Percentiles rank a stretch among this genome's conserved stretches.
Evolutionary conservation across 2,797 vertebrate genomes (phyloP).

Genomic region (Rhadinocentrus ornatus): DNA sequence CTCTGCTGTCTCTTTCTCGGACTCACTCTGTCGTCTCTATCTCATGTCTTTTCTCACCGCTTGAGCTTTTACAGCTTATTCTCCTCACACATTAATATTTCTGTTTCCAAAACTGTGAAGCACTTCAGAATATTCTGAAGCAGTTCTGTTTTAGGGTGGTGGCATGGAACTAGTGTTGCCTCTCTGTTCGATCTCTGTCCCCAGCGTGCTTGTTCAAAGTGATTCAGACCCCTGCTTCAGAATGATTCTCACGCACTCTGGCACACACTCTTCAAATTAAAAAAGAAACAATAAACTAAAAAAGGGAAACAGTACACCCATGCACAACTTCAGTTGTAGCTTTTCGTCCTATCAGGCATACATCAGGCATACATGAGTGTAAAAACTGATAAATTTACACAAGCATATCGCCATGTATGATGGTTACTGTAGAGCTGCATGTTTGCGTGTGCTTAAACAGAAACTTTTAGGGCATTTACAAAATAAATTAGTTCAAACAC

Average conservation of each 20-base stretch:
- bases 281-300: background rate
- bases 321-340: constrained; percentile 2
- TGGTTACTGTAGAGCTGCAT: constrained; percentile 80
- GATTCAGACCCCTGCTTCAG: constrained; percentile 94
- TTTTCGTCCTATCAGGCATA: constrained; percentile 14
- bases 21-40: constrained; percentile 41
- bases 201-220: constrained; percentile 90
- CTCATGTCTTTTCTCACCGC: constrained; percentile 80
- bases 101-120: constrained; percentile 83
- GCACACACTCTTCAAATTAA: constrained; percentile 22
- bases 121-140: constrained; percentile 99
- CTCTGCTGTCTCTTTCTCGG: constrained; percentile 32
- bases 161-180: constrained; percentile 99
- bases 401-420: constrained; percentile 59
- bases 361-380: constrained; percentile 36
- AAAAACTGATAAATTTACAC: constrained; percentile 17
- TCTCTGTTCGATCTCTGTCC: constrained; percentile 94
- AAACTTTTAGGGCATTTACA: constrained; percentile 20
- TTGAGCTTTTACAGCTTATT: constrained; percentile 93
- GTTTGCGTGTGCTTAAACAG: constrained; percentile 81
- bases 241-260: constrained; percentile 81
- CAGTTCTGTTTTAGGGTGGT: constrained; percentile 99
- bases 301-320: constrained; percentile 10
- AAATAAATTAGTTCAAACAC: constrained; percentile 12
- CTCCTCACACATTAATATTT: constrained; percentile 85